A percentile compares a stretch with the other conserved stretches of the same genome.
Conservation (phyloP, 2,888 invertebrate species). For the Muscina levida region DNA sequence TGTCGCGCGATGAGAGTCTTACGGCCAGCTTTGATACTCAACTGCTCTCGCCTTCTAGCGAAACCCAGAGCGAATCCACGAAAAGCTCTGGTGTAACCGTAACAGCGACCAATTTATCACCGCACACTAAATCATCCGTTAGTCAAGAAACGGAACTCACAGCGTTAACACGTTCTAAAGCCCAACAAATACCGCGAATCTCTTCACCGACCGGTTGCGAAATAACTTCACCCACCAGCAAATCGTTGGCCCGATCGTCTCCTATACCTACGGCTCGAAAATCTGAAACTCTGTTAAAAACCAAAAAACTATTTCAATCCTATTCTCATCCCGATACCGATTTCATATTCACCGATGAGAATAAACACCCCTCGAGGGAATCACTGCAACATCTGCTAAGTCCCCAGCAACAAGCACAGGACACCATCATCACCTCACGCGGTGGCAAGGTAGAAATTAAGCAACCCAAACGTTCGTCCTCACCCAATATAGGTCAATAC, state of each 20-base stretch:
- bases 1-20: slow-evolving; percentile 69
- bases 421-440: slow-evolving; percentile 69
- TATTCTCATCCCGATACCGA: slow-evolving; percentile 76
- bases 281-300: slow-evolving; percentile 64
- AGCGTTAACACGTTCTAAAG: slow-evolving; percentile 55
- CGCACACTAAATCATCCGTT: slow-evolving; percentile 43
- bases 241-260: slow-evolving; percentile 19
- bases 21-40: slow-evolving; percentile 66
- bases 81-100: slow-evolving; percentile 33
- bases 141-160: slow-evolving; percentile 61
- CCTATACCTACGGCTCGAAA: slow-evolving; percentile 39
- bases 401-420: slow-evolving; percentile 52
- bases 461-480: slow-evolving; percentile 73
- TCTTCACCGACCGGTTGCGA: slow-evolving; percentile 49
- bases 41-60: slow-evolving; percentile 51
- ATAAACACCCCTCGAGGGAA: slow-evolving; percentile 71
- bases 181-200: slow-evolving; percentile 54
- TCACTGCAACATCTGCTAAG: slow-evolving; percentile 55
- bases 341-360: slow-evolving; percentile 75
- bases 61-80: slow-evolving; percentile 4
- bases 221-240: neutral
- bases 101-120: slow-evolving; percentile 46
- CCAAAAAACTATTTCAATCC: slow-evolving; percentile 71
- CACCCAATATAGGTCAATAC: slow-evolving; percentile 74
- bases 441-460: slow-evolving; percentile 72